These are phyloP conservation scores for Phoxinus phoxinus DNA, from an alignment of 2,113 vertebrate genomes.

Conservation along the genomic window DNA sequence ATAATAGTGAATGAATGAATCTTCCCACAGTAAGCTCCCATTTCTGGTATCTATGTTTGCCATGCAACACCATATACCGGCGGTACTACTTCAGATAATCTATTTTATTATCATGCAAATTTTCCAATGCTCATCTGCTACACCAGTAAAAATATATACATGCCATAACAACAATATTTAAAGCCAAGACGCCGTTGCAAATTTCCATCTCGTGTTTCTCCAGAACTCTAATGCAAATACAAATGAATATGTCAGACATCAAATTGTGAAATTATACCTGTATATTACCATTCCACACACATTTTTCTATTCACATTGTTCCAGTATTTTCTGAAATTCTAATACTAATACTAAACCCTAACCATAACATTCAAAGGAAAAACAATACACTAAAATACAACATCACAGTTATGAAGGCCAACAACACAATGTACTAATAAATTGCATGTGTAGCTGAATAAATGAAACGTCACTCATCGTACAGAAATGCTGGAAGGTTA, in stretches of 20 bases:
- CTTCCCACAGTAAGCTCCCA: neutral
- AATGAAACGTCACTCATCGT: neutral
- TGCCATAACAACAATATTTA: neutral
- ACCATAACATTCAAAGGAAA: neutral
- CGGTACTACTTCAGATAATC: neutral
- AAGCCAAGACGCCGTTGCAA: neutral
- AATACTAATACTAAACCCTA: neutral
- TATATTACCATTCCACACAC: neutral
- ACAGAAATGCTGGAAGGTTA: conserved; percentile 3
- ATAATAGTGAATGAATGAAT: neutral
- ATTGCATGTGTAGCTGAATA: neutral
- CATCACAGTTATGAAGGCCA: neutral
- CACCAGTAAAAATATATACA: neutral
- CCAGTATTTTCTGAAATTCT: neutral
- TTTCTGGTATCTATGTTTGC: neutral
- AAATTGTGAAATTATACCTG: conserved; percentile 33
- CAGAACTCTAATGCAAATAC: neutral
- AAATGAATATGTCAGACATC: conserved; percentile 28
- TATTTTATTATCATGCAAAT: neutral
- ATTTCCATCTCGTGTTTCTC: neutral
- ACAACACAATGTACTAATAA: neutral
- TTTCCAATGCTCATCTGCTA: neutral
- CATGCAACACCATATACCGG: too few species aligned
- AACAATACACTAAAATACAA: neutral
- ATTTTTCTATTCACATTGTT: neutral